A percentile compares a stretch with the other conserved stretches of the same genome.
Conservation (phyloP, 2,797 vertebrate genomes). For the Dromococcyx pavoninus region DNA sequence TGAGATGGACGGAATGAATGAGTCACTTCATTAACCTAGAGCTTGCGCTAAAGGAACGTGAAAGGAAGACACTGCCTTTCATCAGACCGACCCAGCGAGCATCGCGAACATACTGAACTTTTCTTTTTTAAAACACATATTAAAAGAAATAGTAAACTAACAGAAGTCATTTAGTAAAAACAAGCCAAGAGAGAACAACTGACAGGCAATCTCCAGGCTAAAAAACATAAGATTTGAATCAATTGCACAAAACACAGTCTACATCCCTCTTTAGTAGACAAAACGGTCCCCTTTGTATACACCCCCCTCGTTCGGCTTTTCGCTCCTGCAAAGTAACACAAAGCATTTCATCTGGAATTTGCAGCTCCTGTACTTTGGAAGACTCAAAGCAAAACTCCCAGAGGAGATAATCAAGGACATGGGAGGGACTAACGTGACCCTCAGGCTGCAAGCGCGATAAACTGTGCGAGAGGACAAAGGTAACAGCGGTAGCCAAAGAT, state of each 20-base stretch:
- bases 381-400: neutral
- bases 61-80: neutral
- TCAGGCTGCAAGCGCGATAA: neutral
- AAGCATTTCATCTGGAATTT: neutral
- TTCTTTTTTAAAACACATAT: fast-evolving
- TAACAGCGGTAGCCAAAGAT: neutral
- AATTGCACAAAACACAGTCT: neutral
- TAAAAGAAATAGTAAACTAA: too few species aligned
- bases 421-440: neutral
- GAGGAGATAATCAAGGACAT: neutral
- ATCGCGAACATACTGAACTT: fast-evolving
- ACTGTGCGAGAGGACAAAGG: neutral
- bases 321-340: neutral
- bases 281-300: neutral
- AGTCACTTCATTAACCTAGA: neutral
- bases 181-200: neutral
- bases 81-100: neutral
- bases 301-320: neutral
- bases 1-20: neutral
- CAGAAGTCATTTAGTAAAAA: neutral
- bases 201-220: neutral
- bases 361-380: neutral
- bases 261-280: fast-evolving
- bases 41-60: neutral
- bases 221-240: fast-evolving